A percentile compares a stretch with the other conserved stretches of the same genome.
phyloP scores from a whole-genome alignment of 2,113 vertebrate genomes.

The Corydoras maculifer region DNA sequence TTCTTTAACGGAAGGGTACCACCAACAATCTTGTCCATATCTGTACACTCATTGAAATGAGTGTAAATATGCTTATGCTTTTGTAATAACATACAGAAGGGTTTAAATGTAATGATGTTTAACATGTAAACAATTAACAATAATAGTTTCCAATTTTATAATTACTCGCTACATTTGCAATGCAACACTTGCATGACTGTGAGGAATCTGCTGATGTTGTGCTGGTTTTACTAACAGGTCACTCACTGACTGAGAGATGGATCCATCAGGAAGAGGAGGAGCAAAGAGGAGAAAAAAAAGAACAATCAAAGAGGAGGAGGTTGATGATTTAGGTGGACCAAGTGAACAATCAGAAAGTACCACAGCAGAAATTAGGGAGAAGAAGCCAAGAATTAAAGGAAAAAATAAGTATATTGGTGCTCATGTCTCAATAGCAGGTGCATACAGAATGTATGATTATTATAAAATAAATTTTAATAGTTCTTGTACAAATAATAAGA shows the following conservation, averaged over 20 bases:
- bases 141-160: no score
- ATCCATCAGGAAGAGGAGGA: no score
- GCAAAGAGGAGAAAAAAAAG: conserved; percentile 44
- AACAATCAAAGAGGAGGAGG: conserved; percentile 11
- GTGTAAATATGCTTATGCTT: no score
- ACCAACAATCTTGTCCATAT: no score
- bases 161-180: no score
- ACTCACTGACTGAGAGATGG: not conserved
- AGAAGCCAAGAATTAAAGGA: conserved; percentile 23
- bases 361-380: conserved; percentile 13
- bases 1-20: no score
- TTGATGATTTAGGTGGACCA: conserved; percentile 6
- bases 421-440: conserved; percentile 66
- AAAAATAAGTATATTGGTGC: conserved; percentile 64
- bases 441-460: no score
- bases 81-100: no score
- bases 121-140: no score
- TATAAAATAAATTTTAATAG: not conserved
- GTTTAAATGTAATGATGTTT: no score
- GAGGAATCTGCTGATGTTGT: not conserved
- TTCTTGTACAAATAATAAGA: not conserved
- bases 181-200: not conserved
- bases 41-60: no score
- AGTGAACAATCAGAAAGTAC: conserved; percentile 16
- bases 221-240: conserved; percentile 1